Conservation (phyloP, 1,140 invertebrate species). For the Zaprionus gabonicus region DNA sequence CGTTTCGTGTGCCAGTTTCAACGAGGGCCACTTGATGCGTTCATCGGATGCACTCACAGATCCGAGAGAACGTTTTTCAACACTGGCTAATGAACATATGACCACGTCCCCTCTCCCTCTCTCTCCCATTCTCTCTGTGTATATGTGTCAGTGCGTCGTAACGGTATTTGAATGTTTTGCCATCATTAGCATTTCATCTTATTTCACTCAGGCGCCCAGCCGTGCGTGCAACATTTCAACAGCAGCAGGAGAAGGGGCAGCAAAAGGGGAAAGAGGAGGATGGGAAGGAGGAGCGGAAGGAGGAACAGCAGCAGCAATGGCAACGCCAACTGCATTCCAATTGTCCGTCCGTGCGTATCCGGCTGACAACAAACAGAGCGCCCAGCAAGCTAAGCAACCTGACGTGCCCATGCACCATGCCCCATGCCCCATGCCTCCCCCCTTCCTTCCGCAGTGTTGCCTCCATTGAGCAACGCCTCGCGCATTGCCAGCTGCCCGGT, state of each 20-base stretch:
- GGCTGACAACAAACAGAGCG: slow-evolving; percentile 50
- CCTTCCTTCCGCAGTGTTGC: no score
- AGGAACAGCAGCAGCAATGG: slow-evolving; percentile 6
- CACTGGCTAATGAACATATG: slow-evolving; percentile 45
- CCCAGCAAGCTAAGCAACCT: slow-evolving; percentile 30
- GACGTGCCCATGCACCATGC: slow-evolving; percentile 46
- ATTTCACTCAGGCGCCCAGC: slow-evolving; percentile 65
- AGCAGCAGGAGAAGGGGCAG: not conserved
- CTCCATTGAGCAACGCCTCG: not conserved
- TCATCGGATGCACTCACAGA: not conserved
- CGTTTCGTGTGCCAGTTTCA: not conserved
- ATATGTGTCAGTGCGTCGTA: not conserved
- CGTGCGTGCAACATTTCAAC: slow-evolving; percentile 72
- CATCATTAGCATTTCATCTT: slow-evolving; percentile 79
- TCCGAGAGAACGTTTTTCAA: slow-evolving; percentile 9
- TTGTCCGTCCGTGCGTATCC: slow-evolving; percentile 66
- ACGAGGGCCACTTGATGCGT: not conserved
- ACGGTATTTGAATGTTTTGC: slow-evolving; percentile 68
- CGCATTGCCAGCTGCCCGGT: slow-evolving; percentile 16
- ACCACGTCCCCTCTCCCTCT: not conserved
- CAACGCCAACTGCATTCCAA: slow-evolving; percentile 60
- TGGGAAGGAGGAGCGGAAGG: not conserved
- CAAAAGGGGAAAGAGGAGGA: not conserved
- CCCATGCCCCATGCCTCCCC: not conserved
- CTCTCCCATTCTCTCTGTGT: slow-evolving; percentile 7